Evolutionary conservation across 2,888 invertebrate genomes (phyloP).

Genomic region (Orchesellides sinensis): DNA sequence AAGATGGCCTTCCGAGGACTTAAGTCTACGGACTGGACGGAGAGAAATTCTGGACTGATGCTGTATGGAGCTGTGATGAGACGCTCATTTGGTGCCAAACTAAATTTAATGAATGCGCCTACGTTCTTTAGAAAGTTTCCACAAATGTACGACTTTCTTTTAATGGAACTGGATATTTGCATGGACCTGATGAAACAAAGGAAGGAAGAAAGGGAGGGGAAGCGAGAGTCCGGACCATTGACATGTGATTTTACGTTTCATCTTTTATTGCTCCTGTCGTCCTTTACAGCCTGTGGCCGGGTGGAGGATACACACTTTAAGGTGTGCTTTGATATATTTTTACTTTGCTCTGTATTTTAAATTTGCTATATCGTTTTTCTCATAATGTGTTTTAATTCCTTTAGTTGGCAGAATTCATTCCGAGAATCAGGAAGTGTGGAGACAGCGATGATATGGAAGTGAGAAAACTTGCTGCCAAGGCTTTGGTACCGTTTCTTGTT

Average conservation of each 20-base stretch:
- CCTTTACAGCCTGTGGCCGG: conserved; percentile 66
- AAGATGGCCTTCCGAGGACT: conserved; percentile 86
- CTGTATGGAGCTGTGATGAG: conserved; percentile 89
- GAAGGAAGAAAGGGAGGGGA: not conserved
- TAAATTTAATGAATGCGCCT: conserved; percentile 79
- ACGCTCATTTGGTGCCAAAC: conserved; percentile 86
- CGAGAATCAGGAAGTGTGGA: conserved; percentile 82
- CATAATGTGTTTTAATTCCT: not conserved
- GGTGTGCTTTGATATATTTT: conserved; percentile 52
- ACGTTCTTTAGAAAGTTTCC: conserved; percentile 88
- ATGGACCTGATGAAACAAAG: conserved; percentile 49
- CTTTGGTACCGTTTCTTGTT: conserved; percentile 69
- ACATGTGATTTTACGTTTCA: conserved; percentile 72
- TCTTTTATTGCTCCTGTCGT: conserved; percentile 71
- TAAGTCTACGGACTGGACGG: conserved; percentile 86
- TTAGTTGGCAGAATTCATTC: conserved; percentile 83
- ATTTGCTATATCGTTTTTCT: not conserved
- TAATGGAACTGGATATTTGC: conserved; percentile 77
- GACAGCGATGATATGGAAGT: conserved; percentile 83
- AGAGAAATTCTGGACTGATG: conserved; percentile 91
- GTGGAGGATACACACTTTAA: conserved; percentile 70
- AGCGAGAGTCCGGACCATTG: not conserved
- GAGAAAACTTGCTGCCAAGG: conserved; percentile 79
- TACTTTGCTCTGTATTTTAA: not conserved
- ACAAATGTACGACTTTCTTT: conserved; percentile 81